Base-by-base conservation (phyloP, 2,888 invertebrate genomes). In the Pegoplata infirma region DNA sequence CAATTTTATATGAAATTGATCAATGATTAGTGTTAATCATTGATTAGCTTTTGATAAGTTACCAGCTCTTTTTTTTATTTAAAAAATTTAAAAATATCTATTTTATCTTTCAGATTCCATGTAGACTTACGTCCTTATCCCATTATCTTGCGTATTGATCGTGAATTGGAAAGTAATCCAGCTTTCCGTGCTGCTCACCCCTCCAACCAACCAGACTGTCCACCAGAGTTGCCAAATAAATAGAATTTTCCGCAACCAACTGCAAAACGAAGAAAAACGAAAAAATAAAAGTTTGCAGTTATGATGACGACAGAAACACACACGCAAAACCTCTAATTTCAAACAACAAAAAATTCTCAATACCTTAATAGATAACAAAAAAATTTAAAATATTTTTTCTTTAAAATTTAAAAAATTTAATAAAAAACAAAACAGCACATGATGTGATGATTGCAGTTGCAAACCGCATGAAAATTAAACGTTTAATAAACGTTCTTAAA, bases 141-240 rank as follows among this genome's bases (percentile, higher is more conserved):
- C 3, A 96, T 94, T 66, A 97, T 98, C 83, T 91, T 94, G 71
- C 93, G 97, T 85, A 96, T 99, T 75, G 95, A 97, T 88, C 93
- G 95, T 61, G 95, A 96, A 85, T 91, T 98, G 81, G 94, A 94
- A 87, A 93, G 95, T 86, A 95, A 97, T 87, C 97, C 97, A 14
- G 96, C 97, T 4, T 98, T 98, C 91, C 92, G 96, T 81, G 95
- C 94, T 25, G 97, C 98, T 46, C 96, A 98, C 91, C 97, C 98
- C 46, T 94, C 94, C 82, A 93, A 93, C 85, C 98, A 98, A 91
- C 97, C 97, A 3, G 99, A 99, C 91, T 97, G 97, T 89, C 98
- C 98, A 49, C 96, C 95, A 6, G 96, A 96, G 93, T 93, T 84
- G 94, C 94, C 88, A 94, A 95, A 92, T 94, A 93, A 92, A 88